Base-by-base conservation (phyloP, 2,113 vertebrate genomes). In the Anarrhichthys ocellatus region DNA sequence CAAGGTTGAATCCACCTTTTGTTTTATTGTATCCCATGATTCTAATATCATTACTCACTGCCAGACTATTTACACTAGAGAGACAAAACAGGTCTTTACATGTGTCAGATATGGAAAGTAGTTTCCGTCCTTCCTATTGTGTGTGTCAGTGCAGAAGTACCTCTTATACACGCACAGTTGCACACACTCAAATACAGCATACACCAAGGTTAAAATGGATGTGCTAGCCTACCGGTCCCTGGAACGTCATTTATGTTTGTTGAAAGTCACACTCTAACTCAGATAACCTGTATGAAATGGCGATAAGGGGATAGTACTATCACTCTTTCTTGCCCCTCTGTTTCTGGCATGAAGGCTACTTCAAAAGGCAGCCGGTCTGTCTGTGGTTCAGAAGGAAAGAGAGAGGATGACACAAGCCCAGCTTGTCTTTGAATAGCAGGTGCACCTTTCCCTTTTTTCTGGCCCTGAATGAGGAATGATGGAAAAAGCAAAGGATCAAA, bases 351-450 rank as follows among this genome's bases (percentile, higher is more conserved):
- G 85, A 88, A 89, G 63, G 82, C 70, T 80, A 89, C 92, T 92
- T 93, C 93, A 93, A 94, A 94, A 87, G 88, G 86, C 82, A 85
- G 82, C 80, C 77, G 78, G 73, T 82, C 81, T 85, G 84, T 79
- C 84, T 90, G 63, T 76, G 80, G 83, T 90, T 89, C 87, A 89
- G 81, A 83, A 68, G 82, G 58, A 85, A 84, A 88, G 68, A 75
- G 74, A 82, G 77, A 89, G 73, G 88, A 87, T 88, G 87, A 92
- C 88, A 91, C 79, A 54, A 88, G 71, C 87, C 48, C 87, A 75
- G 90, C 78, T 86, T 84, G 89, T 93, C 90, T 93, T 93, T 93
- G 90, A 92, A 90, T 90, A 87, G 85, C 91, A 92, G 92, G 89
- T 93, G 93, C 84, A 89, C 84, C 69, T 80, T 90, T 91, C 71